phyloP scores from a whole-genome alignment of 1,140 invertebrate species.

The Battus philenor region DNA sequence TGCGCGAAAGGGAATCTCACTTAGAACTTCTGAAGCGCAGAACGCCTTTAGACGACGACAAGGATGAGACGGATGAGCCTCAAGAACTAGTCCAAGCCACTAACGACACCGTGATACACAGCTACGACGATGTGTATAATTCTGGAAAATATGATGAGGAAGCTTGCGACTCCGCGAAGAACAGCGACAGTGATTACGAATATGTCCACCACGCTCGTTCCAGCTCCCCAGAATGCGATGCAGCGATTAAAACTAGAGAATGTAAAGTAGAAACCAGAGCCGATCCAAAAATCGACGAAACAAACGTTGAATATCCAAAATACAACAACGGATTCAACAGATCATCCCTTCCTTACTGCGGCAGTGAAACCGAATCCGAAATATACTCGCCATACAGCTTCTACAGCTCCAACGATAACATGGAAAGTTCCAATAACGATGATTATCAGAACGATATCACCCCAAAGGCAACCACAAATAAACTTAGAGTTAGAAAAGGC shows the following conservation, averaged over 20 bases:
- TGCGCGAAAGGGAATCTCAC: slow-evolving; percentile 83
- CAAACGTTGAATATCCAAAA: slow-evolving; percentile 52
- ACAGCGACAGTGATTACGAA: slow-evolving; percentile 80
- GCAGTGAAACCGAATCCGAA: slow-evolving; percentile 88
- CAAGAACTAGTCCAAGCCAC: slow-evolving; percentile 61
- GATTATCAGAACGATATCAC: slow-evolving; percentile 66
- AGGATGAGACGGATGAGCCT: slow-evolving; percentile 60
- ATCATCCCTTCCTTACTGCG: slow-evolving; percentile 84
- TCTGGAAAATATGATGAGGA: slow-evolving; percentile 68
- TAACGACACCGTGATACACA: slow-evolving; percentile 64
- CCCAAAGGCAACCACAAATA: slow-evolving; percentile 75
- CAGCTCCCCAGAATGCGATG: slow-evolving; percentile 80
- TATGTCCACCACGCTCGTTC: slow-evolving; percentile 78
- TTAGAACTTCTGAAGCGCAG: slow-evolving; percentile 77
- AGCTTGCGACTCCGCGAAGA: slow-evolving; percentile 63
- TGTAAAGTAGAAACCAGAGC: slow-evolving; percentile 35
- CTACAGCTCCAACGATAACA: slow-evolving; percentile 77
- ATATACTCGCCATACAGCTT: slow-evolving; percentile 88
- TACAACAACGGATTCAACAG: slow-evolving; percentile 59
- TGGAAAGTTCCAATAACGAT: slow-evolving; percentile 59
- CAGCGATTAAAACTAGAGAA: slow-evolving; percentile 64
- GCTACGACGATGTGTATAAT: slow-evolving; percentile 71
- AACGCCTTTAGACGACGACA: slow-evolving; percentile 65
- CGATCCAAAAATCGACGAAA: slow-evolving; percentile 38
- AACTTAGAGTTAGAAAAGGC: slow-evolving; percentile 84